Conservation (phyloP, 1,140 invertebrate genomes). For the Leptopilina clavipes region DNA sequence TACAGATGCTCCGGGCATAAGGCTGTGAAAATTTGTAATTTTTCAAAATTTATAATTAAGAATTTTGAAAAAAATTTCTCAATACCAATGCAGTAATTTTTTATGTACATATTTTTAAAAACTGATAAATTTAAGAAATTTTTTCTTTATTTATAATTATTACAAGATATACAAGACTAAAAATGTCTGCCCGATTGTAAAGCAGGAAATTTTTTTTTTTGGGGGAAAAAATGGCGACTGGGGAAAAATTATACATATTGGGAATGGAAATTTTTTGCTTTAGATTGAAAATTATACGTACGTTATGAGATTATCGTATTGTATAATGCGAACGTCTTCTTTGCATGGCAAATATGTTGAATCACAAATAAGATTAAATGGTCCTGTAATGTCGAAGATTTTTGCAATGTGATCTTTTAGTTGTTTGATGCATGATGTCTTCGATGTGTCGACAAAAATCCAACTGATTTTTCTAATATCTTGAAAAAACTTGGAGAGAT, state of each 20-base stretch:
- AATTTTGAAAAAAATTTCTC: too few species aligned
- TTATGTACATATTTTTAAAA: too few species aligned
- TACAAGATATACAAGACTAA: background rate
- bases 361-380: constrained; percentile 59
- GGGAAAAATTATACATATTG: background rate
- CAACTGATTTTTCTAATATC: constrained; percentile 58
- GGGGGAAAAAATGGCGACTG: background rate
- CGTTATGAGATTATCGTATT: constrained; percentile 51
- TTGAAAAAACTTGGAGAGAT: constrained; percentile 59
- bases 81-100: too few species aligned
- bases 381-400: constrained; percentile 56
- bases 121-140: too few species aligned
- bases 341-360: constrained; percentile 58
- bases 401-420: constrained; percentile 55
- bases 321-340: constrained; percentile 61
- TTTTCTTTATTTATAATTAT: too few species aligned
- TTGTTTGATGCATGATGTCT: constrained; percentile 52
- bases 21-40: background rate
- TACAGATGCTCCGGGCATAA: background rate
- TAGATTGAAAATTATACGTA: constrained; percentile 43
- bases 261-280: background rate
- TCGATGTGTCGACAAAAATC: constrained; percentile 57
- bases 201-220: too few species aligned
- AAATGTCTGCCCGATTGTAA: background rate
- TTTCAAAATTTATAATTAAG: background rate